phyloP scores from a whole-genome alignment of 2,113 vertebrate genomes.

The Petrocephalus zakoni region DNA sequence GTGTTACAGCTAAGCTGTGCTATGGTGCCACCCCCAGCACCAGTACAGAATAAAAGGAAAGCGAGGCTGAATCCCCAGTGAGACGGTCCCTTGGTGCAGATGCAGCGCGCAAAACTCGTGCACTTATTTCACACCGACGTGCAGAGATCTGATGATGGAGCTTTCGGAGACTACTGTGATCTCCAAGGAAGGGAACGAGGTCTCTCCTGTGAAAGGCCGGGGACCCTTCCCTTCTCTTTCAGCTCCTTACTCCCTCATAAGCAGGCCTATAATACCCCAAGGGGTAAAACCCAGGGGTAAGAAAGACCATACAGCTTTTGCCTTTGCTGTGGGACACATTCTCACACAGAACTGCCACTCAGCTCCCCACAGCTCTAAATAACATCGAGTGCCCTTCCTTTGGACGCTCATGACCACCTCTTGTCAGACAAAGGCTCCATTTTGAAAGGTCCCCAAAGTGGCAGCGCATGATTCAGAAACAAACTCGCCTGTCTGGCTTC shows the following conservation, averaged over 20 bases:
- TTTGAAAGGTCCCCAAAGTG: conserved; percentile 61
- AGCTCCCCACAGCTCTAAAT: background rate
- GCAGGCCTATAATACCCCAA: background rate
- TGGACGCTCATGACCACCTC: conserved; percentile 38
- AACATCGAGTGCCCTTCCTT: background rate
- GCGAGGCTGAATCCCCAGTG: background rate
- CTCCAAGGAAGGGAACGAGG: background rate
- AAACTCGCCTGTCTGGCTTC: background rate
- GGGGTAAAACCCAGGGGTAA: background rate
- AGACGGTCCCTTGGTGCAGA: background rate
- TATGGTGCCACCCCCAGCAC: background rate
- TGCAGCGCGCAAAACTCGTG: background rate
- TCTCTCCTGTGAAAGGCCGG: background rate
- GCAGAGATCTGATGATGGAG: background rate
- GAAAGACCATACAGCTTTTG: background rate
- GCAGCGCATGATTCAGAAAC: conserved; percentile 43
- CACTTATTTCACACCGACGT: background rate
- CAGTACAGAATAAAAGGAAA: background rate
- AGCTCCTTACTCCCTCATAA: background rate
- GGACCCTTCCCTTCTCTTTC: background rate
- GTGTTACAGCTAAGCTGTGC: conserved; percentile 2
- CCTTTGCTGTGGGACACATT: background rate
- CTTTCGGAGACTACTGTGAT: background rate
- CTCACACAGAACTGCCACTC: background rate
- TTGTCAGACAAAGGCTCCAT: conserved; percentile 44